Evolutionary conservation across 37 sponge, comb jelly and placozoan species (phyloP).

Genomic region (Cliona cf. orientalis): DNA sequence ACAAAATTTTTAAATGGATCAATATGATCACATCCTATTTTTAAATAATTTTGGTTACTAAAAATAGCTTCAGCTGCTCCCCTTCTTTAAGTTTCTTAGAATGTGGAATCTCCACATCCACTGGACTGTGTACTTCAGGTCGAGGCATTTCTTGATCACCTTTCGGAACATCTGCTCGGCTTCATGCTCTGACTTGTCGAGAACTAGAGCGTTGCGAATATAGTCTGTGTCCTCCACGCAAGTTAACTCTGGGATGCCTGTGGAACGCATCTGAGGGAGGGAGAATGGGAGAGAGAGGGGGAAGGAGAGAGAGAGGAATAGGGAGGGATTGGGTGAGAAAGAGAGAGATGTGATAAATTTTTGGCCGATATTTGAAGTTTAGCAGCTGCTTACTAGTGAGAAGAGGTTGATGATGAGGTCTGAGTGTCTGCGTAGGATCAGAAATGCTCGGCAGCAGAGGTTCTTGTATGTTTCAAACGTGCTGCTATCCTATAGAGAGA

Average conservation of each 20-base stretch:
- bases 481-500: conserved; percentile 33
- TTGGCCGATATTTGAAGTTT: neutral
- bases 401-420: conserved; percentile 90
- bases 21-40: no score
- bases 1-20: no score
- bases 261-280: conserved; percentile 77
- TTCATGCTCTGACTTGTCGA: conserved; percentile 69
- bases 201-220: conserved; percentile 63
- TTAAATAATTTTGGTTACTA: neutral
- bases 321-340: neutral
- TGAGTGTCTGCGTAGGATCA: conserved; percentile 72
- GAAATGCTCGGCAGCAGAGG: conserved; percentile 81
- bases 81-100: conserved; percentile 22
- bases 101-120: conserved; percentile 83
- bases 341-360: neutral
- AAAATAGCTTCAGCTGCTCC: no score
- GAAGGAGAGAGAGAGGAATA: neutral
- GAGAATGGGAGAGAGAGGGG: conserved; percentile 3
- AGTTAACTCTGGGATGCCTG: conserved; percentile 89
- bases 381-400: conserved; percentile 58
- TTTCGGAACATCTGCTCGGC: conserved; percentile 73
- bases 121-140: conserved; percentile 78
- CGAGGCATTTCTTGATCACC: conserved; percentile 73
- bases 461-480: conserved; percentile 73
- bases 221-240: conserved; percentile 79